These are phyloP conservation scores for Lathamus discolor DNA, from an alignment of 2,113 vertebrate species.

Conservation along the genomic window DNA sequence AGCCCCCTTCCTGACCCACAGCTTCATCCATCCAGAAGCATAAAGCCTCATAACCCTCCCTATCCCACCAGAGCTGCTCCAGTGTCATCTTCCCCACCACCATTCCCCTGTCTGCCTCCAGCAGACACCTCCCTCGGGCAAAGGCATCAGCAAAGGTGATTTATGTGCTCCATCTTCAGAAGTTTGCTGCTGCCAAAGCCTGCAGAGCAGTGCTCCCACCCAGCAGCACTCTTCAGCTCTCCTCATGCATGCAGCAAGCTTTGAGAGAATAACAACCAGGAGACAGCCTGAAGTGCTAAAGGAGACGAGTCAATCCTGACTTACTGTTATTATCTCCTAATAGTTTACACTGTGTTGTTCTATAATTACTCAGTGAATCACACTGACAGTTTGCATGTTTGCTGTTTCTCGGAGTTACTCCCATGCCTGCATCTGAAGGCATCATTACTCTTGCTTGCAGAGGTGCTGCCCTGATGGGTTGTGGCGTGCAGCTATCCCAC, in stretches of 20 bases:
- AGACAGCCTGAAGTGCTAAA: slow-evolving; percentile 19
- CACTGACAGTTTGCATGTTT: slow-evolving; percentile 28
- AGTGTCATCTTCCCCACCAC: rapidly evolving
- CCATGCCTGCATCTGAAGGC: neutral
- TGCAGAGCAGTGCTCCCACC: neutral
- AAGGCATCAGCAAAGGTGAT: neutral
- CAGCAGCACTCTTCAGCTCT: slow-evolving; percentile 13
- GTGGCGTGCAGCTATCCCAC: neutral
- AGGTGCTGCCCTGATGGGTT: neutral
- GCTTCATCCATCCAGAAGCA: neutral
- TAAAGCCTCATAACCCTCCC: neutral
- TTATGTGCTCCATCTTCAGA: neutral
- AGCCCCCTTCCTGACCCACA: neutral
- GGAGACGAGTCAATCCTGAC: slow-evolving; percentile 35
- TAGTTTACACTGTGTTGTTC: slow-evolving; percentile 55
- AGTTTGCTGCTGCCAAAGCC: neutral
- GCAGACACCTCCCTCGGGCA: neutral
- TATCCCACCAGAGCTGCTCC: neutral
- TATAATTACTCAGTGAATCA: slow-evolving; percentile 64
- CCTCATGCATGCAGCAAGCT: neutral
- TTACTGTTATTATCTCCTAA: slow-evolving; percentile 57
- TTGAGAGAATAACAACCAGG: neutral
- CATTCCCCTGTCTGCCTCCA: neutral
- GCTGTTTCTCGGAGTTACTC: neutral
- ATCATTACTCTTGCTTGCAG: neutral